These are phyloP conservation scores for Hirtodrosophila alboralis DNA, from an alignment of 2,888 invertebrate genomes.

Conservation along the genomic window DNA sequence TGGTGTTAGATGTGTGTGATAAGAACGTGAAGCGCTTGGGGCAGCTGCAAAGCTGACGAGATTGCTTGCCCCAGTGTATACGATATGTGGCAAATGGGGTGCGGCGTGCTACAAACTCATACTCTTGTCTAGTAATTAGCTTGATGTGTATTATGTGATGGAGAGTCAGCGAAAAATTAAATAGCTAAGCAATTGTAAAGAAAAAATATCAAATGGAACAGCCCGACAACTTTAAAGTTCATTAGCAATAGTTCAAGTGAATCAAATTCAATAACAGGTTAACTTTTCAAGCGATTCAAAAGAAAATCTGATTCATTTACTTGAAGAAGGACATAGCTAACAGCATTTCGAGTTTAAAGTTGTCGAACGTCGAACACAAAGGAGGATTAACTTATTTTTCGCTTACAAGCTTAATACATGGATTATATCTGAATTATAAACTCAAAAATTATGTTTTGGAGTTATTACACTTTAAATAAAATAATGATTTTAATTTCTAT, in stretches of 20 bases:
- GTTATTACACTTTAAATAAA: too few species aligned
- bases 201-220: conserved; percentile 1
- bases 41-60: conserved; percentile 35
- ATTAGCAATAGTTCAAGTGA: background rate
- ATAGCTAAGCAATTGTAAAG: conserved; percentile 17
- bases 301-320: too few species aligned
- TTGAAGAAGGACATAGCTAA: too few species aligned
- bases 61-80: conserved; percentile 25
- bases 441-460: too few species aligned
- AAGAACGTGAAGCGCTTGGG: conserved; percentile 12
- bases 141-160: conserved; percentile 8
- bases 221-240: background rate
- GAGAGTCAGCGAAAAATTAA: conserved; percentile 40
- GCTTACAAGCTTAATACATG: too few species aligned
- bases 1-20: conserved; percentile 49
- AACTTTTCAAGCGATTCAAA: too few species aligned
- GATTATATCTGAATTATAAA: too few species aligned
- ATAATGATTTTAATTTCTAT: too few species aligned
- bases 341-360: too few species aligned
- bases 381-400: too few species aligned
- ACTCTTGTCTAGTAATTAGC: conserved; percentile 54
- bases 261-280: too few species aligned
- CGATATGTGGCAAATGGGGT: background rate
- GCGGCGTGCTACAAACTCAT: conserved; percentile 2
- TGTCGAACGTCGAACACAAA: too few species aligned